A percentile compares a stretch with the other conserved stretches of the same genome.
phyloP scores from a whole-genome alignment of 1,140 invertebrate genomes.

The Ceratosolen fusciceps region DNA sequence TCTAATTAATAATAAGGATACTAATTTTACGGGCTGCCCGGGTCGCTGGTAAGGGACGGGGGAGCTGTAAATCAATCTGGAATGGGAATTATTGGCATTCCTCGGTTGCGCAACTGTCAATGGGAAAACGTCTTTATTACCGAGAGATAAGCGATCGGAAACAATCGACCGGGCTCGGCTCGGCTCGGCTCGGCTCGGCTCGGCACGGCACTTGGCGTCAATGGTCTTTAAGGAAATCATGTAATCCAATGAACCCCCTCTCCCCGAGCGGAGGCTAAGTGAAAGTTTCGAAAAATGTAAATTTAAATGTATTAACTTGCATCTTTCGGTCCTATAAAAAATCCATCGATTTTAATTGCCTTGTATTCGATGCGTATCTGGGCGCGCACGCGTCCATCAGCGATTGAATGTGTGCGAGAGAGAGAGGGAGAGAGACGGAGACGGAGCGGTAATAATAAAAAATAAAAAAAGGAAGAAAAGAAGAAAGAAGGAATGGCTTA shows the following conservation, averaged over 20 bases:
- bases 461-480: no score
- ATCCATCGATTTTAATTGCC: not conserved
- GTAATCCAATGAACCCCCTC: not conserved
- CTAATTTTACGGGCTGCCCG: no score
- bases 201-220: no score
- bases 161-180: no score
- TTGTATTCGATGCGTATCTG: no score
- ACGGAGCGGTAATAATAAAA: no score
- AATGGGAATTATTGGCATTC: not conserved
- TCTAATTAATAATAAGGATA: no score
- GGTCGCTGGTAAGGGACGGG: no score
- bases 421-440: no score
- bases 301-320: not conserved
- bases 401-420: no score
- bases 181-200: no score
- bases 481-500: not conserved
- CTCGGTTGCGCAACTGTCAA: not conserved
- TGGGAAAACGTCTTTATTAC: not conserved
- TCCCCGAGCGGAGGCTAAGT: not conserved
- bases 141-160: not conserved
- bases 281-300: constrained; percentile 6
- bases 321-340: not conserved
- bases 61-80: not conserved
- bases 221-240: not conserved
- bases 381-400: no score